These are phyloP conservation scores for Bufo gargarizans DNA, from an alignment of 2,113 vertebrate genomes.

Conservation along the genomic window DNA sequence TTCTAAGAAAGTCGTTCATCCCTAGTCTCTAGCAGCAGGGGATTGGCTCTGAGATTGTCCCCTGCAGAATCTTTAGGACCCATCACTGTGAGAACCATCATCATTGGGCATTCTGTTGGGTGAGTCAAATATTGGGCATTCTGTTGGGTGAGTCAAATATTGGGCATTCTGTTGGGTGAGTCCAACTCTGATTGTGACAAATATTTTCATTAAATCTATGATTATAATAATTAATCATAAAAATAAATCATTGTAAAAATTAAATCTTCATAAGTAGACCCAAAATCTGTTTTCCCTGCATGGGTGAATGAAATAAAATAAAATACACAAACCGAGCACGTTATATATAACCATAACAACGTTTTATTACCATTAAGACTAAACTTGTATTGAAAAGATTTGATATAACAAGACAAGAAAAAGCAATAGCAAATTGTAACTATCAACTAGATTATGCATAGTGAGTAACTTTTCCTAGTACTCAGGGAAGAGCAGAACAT, in stretches of 20 bases:
- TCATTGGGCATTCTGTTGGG: neutral
- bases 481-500: conserved; percentile 98
- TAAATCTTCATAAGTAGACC: neutral
- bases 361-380: conserved; percentile 99
- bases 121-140: too few relatives aligned
- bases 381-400: conserved; percentile 99
- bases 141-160: neutral
- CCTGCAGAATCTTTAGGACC: neutral
- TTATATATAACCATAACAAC: conserved; percentile 99
- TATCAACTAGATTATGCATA: conserved; percentile 99
- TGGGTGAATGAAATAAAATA: conserved; percentile 73
- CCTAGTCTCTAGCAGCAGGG: too few relatives aligned
- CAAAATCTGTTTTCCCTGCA: neutral
- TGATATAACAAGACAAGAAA: conserved; percentile 99
- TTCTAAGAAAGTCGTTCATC: too few relatives aligned
- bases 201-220: neutral
- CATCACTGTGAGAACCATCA: neutral
- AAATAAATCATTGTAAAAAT: neutral
- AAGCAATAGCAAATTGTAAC: conserved; percentile 99
- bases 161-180: neutral
- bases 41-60: too few relatives aligned
- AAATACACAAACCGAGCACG: conserved; percentile 99
- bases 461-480: conserved; percentile 99
- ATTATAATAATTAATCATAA: neutral
- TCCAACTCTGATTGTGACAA: neutral